Conservation (phyloP, 1,140 invertebrate species). For the Octopus sinensis region DNA sequence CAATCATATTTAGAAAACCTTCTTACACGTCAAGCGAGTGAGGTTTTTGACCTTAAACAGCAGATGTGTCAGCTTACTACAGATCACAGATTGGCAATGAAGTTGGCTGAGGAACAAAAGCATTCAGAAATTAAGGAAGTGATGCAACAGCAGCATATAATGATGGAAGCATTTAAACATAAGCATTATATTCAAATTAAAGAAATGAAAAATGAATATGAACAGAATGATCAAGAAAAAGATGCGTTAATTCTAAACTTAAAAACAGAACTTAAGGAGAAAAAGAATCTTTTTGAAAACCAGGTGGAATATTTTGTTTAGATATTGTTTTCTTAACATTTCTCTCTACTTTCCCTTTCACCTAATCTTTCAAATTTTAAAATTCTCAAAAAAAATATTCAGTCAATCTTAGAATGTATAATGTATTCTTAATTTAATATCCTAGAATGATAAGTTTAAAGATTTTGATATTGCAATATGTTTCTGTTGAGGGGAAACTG, state of each 20-base stretch:
- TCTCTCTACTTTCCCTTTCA: too few species aligned
- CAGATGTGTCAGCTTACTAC: constrained; percentile 31
- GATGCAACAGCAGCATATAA: not conserved
- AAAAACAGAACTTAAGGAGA: constrained; percentile 32
- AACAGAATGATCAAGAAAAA: constrained; percentile 28
- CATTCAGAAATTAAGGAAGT: not conserved
- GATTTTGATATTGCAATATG: too few species aligned
- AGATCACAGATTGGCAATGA: constrained; percentile 32
- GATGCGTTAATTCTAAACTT: constrained; percentile 27
- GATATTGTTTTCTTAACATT: too few species aligned
- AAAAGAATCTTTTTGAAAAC: constrained; percentile 34
- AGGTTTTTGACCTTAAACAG: constrained; percentile 40
- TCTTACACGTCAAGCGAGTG: constrained; percentile 43
- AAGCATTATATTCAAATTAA: not conserved
- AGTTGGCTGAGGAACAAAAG: not conserved
- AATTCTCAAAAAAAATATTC: too few species aligned
- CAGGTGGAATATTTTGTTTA: constrained; percentile 9
- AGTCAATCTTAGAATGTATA: too few species aligned
- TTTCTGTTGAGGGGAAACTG: too few species aligned
- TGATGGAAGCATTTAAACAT: not conserved
- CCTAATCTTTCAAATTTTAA: too few species aligned
- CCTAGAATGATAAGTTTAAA: too few species aligned
- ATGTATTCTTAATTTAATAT: too few species aligned
- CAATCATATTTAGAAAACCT: constrained; percentile 36
- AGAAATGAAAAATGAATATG: constrained; percentile 13